These are phyloP conservation scores for Flexamia atlantica DNA, from an alignment of 2,888 invertebrate species.

Conservation along the genomic window DNA sequence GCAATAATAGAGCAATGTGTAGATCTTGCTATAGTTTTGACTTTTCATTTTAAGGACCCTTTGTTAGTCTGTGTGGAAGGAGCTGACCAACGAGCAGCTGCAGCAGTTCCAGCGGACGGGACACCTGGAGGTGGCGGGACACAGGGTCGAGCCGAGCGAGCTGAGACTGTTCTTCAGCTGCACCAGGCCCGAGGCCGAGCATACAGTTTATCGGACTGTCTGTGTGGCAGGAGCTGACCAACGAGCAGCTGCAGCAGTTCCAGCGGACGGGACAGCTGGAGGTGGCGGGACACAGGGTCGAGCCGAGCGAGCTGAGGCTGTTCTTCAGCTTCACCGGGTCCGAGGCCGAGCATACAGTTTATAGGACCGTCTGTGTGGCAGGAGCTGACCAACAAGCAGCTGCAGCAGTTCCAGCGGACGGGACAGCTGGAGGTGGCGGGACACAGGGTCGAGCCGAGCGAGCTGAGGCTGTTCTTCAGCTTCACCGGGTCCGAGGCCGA, in stretches of 20 bases:
- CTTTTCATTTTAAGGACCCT: too few species aligned
- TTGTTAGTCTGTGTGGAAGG: too few species aligned
- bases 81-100: conserved; percentile 87
- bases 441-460: conserved; percentile 86
- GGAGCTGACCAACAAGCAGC: conserved; percentile 85
- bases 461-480: conserved; percentile 91
- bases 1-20: too few species aligned
- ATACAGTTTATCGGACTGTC: too few species aligned
- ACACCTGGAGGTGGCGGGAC: conserved; percentile 84
- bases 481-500: conserved; percentile 80
- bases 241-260: conserved; percentile 87
- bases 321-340: conserved; percentile 85
- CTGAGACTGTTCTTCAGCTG: conserved; percentile 90
- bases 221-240: conserved; percentile 84
- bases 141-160: conserved; percentile 87
- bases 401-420: conserved; percentile 84
- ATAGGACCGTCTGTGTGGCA: too few species aligned
- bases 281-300: conserved; percentile 87
- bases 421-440: conserved; percentile 87
- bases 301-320: conserved; percentile 88
- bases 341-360: conserved; percentile 80
- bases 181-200: conserved; percentile 79
- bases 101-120: conserved; percentile 85
- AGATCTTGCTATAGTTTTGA: too few species aligned
- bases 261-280: conserved; percentile 83